A percentile compares a stretch with the other conserved stretches of the same genome.
phyloP scores from a whole-genome alignment of 2,113 vertebrate species.

The Carassius gibelio region DNA sequence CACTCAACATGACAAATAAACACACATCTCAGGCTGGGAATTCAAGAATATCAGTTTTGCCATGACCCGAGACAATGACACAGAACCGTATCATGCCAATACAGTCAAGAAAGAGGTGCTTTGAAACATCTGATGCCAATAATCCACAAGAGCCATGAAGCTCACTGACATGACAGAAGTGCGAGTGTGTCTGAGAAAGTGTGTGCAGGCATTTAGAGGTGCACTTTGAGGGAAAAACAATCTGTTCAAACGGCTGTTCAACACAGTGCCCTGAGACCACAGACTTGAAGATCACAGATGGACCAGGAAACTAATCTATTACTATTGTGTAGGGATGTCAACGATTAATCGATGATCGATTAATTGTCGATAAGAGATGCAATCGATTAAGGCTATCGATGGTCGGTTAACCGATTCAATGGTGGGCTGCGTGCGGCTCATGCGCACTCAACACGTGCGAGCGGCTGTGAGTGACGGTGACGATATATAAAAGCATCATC shows the following conservation, averaged over 20 bases:
- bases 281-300: slow-evolving; percentile 12
- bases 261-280: slow-evolving; percentile 8
- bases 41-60: neutral
- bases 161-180: neutral
- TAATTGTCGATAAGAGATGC: no score
- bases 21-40: slow-evolving; percentile 1
- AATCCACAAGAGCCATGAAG: neutral
- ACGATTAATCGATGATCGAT: no score
- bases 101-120: neutral
- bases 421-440: no score
- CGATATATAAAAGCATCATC: no score
- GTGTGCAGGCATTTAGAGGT: slow-evolving; percentile 20
- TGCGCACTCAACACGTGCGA: no score
- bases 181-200: neutral
- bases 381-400: no score
- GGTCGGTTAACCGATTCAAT: no score
- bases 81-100: neutral
- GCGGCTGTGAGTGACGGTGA: no score
- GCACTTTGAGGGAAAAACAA: slow-evolving; percentile 43
- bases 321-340: neutral
- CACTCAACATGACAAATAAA: slow-evolving; percentile 25
- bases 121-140: slow-evolving; percentile 15
- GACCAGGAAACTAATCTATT: slow-evolving; percentile 33
- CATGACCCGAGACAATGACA: neutral
- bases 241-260: slow-evolving; percentile 44